Percentiles rank a stretch among this genome's conserved stretches.
These are phyloP conservation scores for Ganaspis brasiliensis DNA, from an alignment of 2,888 invertebrate genomes.

Conservation along the genomic window DNA sequence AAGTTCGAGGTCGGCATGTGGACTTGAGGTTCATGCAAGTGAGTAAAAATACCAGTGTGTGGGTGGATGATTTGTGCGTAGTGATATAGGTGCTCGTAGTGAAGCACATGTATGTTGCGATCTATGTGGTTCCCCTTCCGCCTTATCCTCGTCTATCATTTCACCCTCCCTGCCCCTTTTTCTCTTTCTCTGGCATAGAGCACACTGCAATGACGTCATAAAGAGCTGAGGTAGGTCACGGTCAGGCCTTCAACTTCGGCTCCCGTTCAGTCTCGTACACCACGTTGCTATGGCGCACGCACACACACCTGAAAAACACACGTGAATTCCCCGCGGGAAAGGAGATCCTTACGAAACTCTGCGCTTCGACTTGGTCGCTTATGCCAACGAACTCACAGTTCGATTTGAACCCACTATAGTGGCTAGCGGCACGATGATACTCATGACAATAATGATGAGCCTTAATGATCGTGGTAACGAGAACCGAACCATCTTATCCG, in stretches of 20 bases:
- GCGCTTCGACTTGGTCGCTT: slow-evolving; percentile 5
- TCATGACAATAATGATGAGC: slow-evolving; percentile 17
- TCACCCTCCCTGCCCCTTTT: slow-evolving; percentile 52
- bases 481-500: slow-evolving; percentile 33
- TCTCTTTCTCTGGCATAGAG: slow-evolving; percentile 50
- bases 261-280: slow-evolving; percentile 39
- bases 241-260: slow-evolving; percentile 64
- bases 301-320: slow-evolving; percentile 42
- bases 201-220: slow-evolving; percentile 58
- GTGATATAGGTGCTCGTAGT: not conserved
- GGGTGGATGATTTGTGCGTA: slow-evolving; percentile 37
- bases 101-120: slow-evolving; percentile 30
- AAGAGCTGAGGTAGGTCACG: slow-evolving; percentile 68
- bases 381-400: slow-evolving; percentile 35
- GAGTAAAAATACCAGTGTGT: slow-evolving; percentile 12
- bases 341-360: slow-evolving; percentile 42
- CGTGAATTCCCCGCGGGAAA: slow-evolving; percentile 40
- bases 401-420: not conserved
- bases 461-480: slow-evolving; percentile 40
- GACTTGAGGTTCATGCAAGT: not conserved
- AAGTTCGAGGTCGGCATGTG: not conserved
- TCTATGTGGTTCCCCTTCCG: slow-evolving; percentile 13
- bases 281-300: slow-evolving; percentile 29
- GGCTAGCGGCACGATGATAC: not conserved
- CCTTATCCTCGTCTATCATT: slow-evolving; percentile 16